phyloP scores from a whole-genome alignment of 2,888 invertebrate species.

The Hermaeophaga mercurialis region DNA sequence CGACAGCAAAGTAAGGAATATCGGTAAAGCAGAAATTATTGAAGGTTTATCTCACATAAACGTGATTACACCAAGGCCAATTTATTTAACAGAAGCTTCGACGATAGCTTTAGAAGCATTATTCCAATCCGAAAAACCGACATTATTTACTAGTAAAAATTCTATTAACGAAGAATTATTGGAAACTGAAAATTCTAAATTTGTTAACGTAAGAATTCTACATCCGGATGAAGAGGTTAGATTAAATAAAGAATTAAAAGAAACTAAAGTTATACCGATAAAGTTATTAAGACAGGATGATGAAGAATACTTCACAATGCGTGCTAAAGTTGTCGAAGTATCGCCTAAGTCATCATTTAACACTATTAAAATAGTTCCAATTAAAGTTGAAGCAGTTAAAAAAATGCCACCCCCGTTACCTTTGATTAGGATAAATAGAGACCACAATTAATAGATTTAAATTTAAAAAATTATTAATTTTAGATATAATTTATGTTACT shows the following conservation, averaged over 20 bases:
- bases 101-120: slow-evolving; percentile 72
- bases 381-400: slow-evolving; percentile 48
- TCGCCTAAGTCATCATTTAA: slow-evolving; percentile 46
- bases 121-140: slow-evolving; percentile 64
- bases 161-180: slow-evolving; percentile 50
- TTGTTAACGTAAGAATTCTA: slow-evolving; percentile 52
- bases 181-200: slow-evolving; percentile 52
- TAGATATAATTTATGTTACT: slow-evolving; percentile 35
- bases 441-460: slow-evolving; percentile 20
- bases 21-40: slow-evolving; percentile 53
- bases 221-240: slow-evolving; percentile 43
- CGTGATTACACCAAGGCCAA: slow-evolving; percentile 52
- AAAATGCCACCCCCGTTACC: slow-evolving; percentile 38
- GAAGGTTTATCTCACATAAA: slow-evolving; percentile 53
- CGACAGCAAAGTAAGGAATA: slow-evolving; percentile 46
- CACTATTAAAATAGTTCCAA: slow-evolving; percentile 55
- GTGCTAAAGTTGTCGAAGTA: slow-evolving; percentile 55
- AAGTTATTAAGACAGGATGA: slow-evolving; percentile 46
- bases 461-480: slow-evolving; percentile 24
- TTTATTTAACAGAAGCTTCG: slow-evolving; percentile 62
- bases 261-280: slow-evolving; percentile 45
- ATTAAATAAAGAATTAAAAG: slow-evolving; percentile 29
- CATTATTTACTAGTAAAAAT: slow-evolving; percentile 28
- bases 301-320: slow-evolving; percentile 47
- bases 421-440: slow-evolving; percentile 26